A percentile compares a stretch with the other conserved stretches of the same genome.
phyloP scores from a whole-genome alignment of 2,888 invertebrate genomes.

The Drosophila anomelani region DNA sequence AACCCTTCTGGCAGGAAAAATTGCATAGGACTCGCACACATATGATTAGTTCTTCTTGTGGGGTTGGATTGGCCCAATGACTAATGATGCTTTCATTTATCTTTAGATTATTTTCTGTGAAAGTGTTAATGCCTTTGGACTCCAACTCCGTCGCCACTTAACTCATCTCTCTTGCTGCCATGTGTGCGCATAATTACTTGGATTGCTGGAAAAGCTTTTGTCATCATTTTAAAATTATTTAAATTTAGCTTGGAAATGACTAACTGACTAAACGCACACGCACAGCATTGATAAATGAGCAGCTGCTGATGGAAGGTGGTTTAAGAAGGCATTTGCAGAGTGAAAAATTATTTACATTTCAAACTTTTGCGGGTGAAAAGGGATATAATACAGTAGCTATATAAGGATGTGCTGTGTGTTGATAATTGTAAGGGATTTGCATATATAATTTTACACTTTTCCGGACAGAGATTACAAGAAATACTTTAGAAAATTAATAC shows the following conservation, averaged over 20 bases:
- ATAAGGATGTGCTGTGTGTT: conserved; percentile 11
- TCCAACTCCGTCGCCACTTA: conserved; percentile 17
- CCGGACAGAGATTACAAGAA: not conserved
- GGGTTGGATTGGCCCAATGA: conserved; percentile 52
- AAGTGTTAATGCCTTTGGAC: conserved; percentile 72
- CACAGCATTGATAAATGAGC: conserved; percentile 68
- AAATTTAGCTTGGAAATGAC: conserved; percentile 50
- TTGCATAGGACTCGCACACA: conserved; percentile 36
- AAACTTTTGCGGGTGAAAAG: conserved; percentile 1
- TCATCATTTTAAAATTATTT: conserved; percentile 65
- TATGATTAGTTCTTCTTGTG: conserved; percentile 24
- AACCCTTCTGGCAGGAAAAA: conserved; percentile 25
- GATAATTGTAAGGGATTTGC: conserved; percentile 68
- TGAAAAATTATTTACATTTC: conserved; percentile 43
- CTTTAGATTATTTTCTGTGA: conserved; percentile 62
- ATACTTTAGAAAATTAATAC: too few relatives aligned
- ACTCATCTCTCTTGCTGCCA: conserved; percentile 28
- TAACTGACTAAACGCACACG: conserved; percentile 39
- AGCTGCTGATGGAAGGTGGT: conserved; percentile 41
- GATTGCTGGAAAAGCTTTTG: conserved; percentile 56
- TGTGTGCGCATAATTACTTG: conserved; percentile 54
- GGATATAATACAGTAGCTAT: not conserved
- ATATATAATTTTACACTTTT: conserved; percentile 62
- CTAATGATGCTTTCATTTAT: conserved; percentile 76
- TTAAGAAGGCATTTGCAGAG: not conserved